Evolutionary conservation across 2,113 vertebrate species (phyloP).

Genomic region (Anser brachyrhynchus): DNA sequence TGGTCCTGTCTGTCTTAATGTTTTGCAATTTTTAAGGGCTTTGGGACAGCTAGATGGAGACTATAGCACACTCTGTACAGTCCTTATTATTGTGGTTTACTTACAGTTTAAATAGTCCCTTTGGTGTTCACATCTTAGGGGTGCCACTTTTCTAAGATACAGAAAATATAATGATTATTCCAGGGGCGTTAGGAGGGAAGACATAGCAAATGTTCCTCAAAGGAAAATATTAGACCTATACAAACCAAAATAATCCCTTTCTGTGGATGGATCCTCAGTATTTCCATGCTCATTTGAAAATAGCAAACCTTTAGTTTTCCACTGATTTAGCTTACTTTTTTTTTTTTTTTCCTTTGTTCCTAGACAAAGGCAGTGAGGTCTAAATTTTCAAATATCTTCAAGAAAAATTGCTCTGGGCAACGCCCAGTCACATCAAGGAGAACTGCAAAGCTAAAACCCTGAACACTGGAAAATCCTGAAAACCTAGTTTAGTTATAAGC

Average conservation of each 20-base stretch:
- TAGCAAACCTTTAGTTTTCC: not conserved
- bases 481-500: not conserved
- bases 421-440: conserved; percentile 7
- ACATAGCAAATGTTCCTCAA: not conserved
- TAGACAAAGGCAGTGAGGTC: not conserved
- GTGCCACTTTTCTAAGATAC: not conserved
- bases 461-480: conserved; percentile 13
- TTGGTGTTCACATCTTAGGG: not conserved
- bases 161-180: not conserved
- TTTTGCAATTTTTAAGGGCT: not conserved
- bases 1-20: not conserved
- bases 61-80: not conserved
- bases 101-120: not conserved
- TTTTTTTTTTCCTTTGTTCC: not conserved
- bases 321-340: not conserved
- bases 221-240: not conserved
- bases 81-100: not conserved
- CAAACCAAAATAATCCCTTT: not conserved
- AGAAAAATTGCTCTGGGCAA: conserved; percentile 1
- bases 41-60: not conserved
- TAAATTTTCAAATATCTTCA: conserved; percentile 20
- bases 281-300: not conserved
- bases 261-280: not conserved
- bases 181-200: not conserved
- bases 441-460: not conserved